A percentile compares a stretch with the other conserved stretches of the same genome.
Conservation (phyloP, 2,113 vertebrate genomes). For the Rhinoderma darwinii region DNA sequence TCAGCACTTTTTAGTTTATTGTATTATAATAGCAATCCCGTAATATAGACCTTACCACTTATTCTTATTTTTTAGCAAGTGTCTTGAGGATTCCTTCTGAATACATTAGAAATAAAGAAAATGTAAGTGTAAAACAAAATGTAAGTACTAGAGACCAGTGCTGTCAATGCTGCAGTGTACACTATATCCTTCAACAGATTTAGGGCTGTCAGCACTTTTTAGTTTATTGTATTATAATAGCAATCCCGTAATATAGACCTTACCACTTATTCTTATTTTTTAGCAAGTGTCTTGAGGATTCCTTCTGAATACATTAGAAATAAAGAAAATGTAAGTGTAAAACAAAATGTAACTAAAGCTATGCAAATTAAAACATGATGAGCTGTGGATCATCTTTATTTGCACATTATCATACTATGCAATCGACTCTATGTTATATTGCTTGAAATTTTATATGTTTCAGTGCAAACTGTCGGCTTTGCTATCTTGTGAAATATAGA, state of each 20-base stretch:
- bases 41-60: not conserved
- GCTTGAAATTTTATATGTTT: constrained; percentile 11
- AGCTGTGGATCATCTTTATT: constrained; percentile 30
- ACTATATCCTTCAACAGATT: no score
- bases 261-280: not conserved
- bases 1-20: constrained; percentile 3
- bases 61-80: not conserved
- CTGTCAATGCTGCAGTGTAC: no score
- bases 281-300: not conserved
- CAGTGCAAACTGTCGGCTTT: constrained; percentile 30
- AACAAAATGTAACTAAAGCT: constrained; percentile 38
- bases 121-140: constrained; percentile 21
- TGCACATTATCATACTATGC: constrained; percentile 14
- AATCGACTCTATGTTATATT: constrained; percentile 29
- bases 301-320: not conserved
- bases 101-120: constrained; percentile 10
- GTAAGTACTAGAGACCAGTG: no score
- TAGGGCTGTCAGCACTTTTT: no score
- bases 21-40: not conserved
- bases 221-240: not conserved
- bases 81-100: not conserved
- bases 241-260: not conserved
- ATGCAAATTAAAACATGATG: constrained; percentile 38
- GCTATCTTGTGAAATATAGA: constrained; percentile 19
- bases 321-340: constrained; percentile 19